Conservation (phyloP, 2,113 vertebrate species). For the Sylvietta virens region DNA sequence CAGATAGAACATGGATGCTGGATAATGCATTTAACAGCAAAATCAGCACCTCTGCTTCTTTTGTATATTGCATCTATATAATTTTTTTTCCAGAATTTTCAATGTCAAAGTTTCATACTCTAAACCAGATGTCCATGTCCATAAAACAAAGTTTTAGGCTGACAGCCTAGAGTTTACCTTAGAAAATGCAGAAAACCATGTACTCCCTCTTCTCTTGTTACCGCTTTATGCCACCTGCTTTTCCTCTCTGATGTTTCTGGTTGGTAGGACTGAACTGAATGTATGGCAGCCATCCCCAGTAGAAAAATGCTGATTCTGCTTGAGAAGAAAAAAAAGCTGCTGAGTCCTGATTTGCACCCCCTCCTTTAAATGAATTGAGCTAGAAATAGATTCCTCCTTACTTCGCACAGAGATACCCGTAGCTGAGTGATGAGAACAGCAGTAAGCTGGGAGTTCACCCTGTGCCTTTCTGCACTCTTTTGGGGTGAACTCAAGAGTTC, state of each 20-base stretch:
- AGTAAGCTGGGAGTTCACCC: not conserved
- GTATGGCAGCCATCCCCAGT: not conserved
- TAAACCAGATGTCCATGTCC: not conserved
- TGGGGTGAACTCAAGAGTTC: not conserved
- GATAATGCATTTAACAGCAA: not conserved
- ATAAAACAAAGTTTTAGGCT: not conserved
- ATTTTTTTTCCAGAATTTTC: not conserved
- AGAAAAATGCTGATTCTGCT: not conserved
- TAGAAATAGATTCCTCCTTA: not conserved
- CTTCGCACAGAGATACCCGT: accelerated
- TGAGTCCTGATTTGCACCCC: not conserved
- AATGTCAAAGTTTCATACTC: not conserved
- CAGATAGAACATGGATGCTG: not conserved
- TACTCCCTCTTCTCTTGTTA: not conserved
- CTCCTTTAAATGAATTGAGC: not conserved
- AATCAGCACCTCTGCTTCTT: not conserved
- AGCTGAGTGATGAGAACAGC: not conserved
- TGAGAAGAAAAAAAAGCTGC: not conserved
- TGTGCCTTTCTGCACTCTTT: not conserved
- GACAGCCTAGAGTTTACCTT: not conserved
- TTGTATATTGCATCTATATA: not conserved
- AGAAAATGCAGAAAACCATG: not conserved
- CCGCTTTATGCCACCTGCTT: not conserved
- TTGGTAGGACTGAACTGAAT: not conserved
- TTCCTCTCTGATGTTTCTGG: not conserved